phyloP scores from a whole-genome alignment of 2,797 vertebrate genomes.

The Tenualosa thibaudeaui region DNA sequence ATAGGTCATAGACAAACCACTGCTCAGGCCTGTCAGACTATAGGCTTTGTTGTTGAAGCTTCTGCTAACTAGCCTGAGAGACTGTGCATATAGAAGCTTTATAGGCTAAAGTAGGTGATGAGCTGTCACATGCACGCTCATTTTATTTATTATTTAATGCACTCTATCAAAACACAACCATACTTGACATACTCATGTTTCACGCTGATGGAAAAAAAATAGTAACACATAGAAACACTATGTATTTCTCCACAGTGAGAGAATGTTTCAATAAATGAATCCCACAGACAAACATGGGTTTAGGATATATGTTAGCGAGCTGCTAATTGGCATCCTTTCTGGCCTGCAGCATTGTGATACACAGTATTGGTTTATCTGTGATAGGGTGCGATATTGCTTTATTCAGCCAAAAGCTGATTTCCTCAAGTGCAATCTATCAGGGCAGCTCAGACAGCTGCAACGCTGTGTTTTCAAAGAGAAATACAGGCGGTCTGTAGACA shows the following conservation, averaged over 20 bases:
- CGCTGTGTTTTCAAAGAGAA: conserved; percentile 56
- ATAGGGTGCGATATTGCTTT: conserved; percentile 54
- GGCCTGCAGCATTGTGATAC: background rate
- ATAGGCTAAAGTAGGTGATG: background rate
- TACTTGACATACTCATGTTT: background rate
- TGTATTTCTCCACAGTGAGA: background rate
- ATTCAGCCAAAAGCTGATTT: conserved; percentile 57
- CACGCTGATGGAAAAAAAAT: background rate
- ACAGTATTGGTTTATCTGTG: conserved; percentile 6
- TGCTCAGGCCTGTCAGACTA: conserved; percentile 58
- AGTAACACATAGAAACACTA: background rate
- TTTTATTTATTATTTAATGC: conserved; percentile 20
- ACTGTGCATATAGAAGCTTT: conserved; percentile 1
- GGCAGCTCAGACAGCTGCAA: conserved; percentile 47
- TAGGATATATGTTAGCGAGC: background rate
- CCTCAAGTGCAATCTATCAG: conserved; percentile 51
- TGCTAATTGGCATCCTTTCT: background rate
- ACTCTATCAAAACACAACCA: background rate
- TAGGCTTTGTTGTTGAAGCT: conserved; percentile 62
- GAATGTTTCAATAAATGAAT: background rate
- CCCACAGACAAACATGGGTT: background rate
- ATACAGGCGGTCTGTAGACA: conserved; percentile 46
- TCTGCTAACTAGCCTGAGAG: conserved; percentile 50
- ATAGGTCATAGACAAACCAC: conserved; percentile 52
- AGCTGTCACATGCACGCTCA: background rate